Base-by-base conservation (phyloP, 1,140 invertebrate species). In the Caenorhabditis inopinata region DNA sequence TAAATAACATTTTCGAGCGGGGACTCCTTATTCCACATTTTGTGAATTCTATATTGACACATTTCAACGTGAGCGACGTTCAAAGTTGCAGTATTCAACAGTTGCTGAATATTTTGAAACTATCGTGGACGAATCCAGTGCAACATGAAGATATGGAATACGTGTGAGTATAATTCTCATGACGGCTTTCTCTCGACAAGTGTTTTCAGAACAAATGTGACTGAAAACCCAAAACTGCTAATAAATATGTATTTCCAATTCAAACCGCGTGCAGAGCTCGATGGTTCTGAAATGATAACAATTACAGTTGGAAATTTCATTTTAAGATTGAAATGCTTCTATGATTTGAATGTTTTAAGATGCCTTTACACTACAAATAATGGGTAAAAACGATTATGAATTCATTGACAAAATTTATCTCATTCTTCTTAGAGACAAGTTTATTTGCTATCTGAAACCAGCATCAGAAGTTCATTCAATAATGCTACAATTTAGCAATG, bases 61-160 rank as follows among this genome's bases (percentile, higher is more conserved):
- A 42, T 38, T 12, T 6, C 11, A 42, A 42, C 4, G 1, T 21
- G 1, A 1, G 2, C n/a, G 1, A 18, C 2, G 16, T 32, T 3
- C 51, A 32, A 32, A 35, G 21, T 21, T n/a, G 38, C 12, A 11
- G 21, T n/a, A 16, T 18, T 5, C 2, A 6, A 2, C 23, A 21
- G 16, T 14, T 68, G 1, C 32, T 35, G 2, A 7, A 21, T 6
- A 2, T 16, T 16, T 38, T 68, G 7, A 6, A 21, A 0, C 7
- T 38, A 2, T 68, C 58, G 1, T 68, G 58, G 58, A 68, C 29
- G 7, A n/a, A 68, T 68, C 58, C 58, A 0, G 32, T 38, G 18
- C 58, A 68, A 21, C 58, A 68, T 21, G 58, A 68, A 21, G 58
- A 68, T 68, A 68, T 68, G 58, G 58, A 68, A 11, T 68, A 68